Conservation (phyloP, 2,888 invertebrate species). For the Onchidella celtica region DNA sequence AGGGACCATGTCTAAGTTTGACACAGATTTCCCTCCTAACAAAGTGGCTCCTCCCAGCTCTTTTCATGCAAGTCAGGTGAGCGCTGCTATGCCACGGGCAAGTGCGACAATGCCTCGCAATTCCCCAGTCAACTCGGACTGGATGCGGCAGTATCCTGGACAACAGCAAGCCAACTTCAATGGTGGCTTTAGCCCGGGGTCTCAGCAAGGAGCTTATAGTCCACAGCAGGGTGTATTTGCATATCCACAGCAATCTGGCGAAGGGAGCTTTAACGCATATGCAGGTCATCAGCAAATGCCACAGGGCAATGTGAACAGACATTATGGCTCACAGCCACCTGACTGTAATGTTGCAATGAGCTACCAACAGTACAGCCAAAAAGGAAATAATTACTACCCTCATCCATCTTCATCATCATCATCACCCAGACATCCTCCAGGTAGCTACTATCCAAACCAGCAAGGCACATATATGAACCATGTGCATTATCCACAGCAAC, state of each 20-base stretch:
- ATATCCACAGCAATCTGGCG: constrained; percentile 1
- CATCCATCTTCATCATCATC: constrained; percentile 13
- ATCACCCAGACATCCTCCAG: background rate
- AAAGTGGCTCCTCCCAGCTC: constrained; percentile 50
- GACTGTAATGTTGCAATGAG: background rate
- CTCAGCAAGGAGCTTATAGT: constrained; percentile 16
- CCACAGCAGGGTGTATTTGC: constrained; percentile 6
- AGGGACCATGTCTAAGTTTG: constrained; percentile 33
- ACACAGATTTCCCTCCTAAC: constrained; percentile 50
- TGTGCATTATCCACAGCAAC: constrained; percentile 16
- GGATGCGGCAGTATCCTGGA: constrained; percentile 23
- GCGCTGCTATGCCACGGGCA: constrained; percentile 22
- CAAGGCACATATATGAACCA: constrained; percentile 7
- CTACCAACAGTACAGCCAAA: constrained; percentile 21
- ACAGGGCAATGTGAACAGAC: constrained; percentile 8
- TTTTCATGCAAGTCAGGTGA: constrained; percentile 39
- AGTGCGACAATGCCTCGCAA: constrained; percentile 14
- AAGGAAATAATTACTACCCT: constrained; percentile 19
- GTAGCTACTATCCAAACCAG: constrained; percentile 17
- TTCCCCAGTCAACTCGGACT: constrained; percentile 20
- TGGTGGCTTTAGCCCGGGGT: constrained; percentile 26
- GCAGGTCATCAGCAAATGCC: constrained; percentile 27
- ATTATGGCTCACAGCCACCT: background rate
- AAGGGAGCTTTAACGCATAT: background rate
- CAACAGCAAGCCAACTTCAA: constrained; percentile 24